Evolutionary conservation across 2,888 invertebrate genomes (phyloP).

Genomic region (Synanthedon vespiformis): DNA sequence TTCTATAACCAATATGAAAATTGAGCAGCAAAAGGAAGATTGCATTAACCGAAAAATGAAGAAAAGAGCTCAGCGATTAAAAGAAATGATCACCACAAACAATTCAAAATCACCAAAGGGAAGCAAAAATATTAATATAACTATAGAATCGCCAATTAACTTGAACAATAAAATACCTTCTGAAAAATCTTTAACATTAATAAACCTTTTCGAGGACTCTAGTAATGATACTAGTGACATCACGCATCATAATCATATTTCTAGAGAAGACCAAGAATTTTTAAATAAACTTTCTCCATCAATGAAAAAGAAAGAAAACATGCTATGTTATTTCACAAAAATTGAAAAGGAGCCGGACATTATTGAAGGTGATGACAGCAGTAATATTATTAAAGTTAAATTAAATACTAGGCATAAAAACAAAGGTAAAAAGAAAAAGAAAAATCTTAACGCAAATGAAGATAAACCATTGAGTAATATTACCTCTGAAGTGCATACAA

Average conservation of each 20-base stretch:
- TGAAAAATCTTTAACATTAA: conserved; percentile 17
- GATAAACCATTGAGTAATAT: not conserved
- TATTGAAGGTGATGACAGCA: conserved; percentile 9
- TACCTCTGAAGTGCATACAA: not conserved
- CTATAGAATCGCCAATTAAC: conserved; percentile 3
- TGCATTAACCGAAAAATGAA: conserved; percentile 71
- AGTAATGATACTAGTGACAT: conserved; percentile 10
- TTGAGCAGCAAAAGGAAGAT: conserved; percentile 66
- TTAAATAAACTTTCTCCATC: conserved; percentile 69
- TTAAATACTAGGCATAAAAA: conserved; percentile 34
- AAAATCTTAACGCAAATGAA: conserved; percentile 20
- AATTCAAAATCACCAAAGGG: conserved; percentile 14
- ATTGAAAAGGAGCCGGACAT: conserved; percentile 36
- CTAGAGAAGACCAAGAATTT: conserved; percentile 55
- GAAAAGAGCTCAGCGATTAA: conserved; percentile 71
- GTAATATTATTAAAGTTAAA: conserved; percentile 44
- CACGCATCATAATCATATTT: conserved; percentile 7
- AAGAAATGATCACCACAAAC: conserved; percentile 47
- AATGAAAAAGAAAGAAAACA: conserved; percentile 70
- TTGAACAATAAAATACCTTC: conserved; percentile 9
- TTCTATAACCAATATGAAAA: conserved; percentile 67
- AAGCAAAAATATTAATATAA: conserved; percentile 3
- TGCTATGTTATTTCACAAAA: conserved; percentile 72
- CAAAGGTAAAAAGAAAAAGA: conserved; percentile 28
- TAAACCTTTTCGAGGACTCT: conserved; percentile 33